These are phyloP conservation scores for Thymallus thymallus DNA, from an alignment of 2,113 vertebrate species.

Conservation along the genomic window DNA sequence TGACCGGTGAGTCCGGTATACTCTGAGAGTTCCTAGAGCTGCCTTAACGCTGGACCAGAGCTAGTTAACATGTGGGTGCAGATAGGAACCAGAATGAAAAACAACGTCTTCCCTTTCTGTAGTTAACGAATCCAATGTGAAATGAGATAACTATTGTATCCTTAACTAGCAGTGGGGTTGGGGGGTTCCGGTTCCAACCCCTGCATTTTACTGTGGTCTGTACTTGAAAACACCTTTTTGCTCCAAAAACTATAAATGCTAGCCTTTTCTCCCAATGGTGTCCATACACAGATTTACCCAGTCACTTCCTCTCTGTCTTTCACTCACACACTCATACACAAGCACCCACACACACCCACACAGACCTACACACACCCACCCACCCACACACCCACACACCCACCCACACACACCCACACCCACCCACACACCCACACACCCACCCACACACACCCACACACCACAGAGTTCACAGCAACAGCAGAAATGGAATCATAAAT, in stretches of 20 bases:
- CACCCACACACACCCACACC: not conserved
- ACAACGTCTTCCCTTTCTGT: too few species aligned
- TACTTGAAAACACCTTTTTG: conserved; percentile 60
- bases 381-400: not conserved
- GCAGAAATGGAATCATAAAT: conserved; percentile 27
- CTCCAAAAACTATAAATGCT: conserved; percentile 34
- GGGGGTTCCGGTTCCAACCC: too few species aligned
- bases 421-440: conserved; percentile 7
- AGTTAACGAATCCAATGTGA: too few species aligned
- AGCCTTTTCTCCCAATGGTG: conserved; percentile 26
- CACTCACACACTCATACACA: conserved; percentile 24
- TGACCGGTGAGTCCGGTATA: too few species aligned
- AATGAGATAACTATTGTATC: too few species aligned
- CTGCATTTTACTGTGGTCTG: conserved; percentile 41
- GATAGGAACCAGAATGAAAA: too few species aligned
- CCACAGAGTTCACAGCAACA: conserved; percentile 58
- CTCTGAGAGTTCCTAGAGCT: too few species aligned
- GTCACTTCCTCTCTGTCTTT: conserved; percentile 24
- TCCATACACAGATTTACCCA: conserved; percentile 42
- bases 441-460: not conserved
- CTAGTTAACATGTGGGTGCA: too few species aligned
- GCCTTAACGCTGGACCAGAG: too few species aligned
- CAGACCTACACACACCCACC: too few species aligned
- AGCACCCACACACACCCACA: too few species aligned
- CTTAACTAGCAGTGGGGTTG: too few species aligned